Conservation (phyloP, 92 coral and sea anemone species). For the Porites evermanni region DNA sequence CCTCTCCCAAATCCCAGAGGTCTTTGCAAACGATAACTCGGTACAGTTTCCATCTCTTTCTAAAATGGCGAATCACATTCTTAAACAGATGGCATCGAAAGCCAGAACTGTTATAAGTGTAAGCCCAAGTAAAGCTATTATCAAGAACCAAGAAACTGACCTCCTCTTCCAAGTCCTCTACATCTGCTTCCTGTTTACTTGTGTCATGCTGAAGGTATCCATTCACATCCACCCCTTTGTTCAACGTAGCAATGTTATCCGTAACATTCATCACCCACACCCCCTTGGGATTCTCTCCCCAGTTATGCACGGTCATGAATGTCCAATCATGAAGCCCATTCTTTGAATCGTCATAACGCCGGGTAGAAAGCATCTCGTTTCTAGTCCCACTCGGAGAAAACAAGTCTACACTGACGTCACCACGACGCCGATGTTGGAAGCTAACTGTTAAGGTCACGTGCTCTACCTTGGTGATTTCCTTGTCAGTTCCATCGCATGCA, state of each 20-base stretch:
- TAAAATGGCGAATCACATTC: too few species aligned
- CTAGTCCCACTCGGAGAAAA: slow-evolving; percentile 99
- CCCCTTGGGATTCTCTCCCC: slow-evolving; percentile 99
- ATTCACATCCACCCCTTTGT: slow-evolving; percentile 90
- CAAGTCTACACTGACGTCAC: slow-evolving; percentile 96
- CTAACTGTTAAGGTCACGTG: slow-evolving; percentile 96
- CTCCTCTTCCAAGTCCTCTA: slow-evolving; percentile 97
- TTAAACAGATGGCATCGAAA: too few species aligned
- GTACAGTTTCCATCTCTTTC: too few species aligned
- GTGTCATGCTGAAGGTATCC: slow-evolving; percentile 97
- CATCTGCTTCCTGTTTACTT: slow-evolving; percentile 98
- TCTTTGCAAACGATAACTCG: too few species aligned
- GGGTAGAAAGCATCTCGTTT: slow-evolving; percentile 98
- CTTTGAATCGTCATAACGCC: slow-evolving; percentile 99
- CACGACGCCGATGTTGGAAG: slow-evolving; percentile 98
- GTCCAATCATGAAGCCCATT: slow-evolving; percentile 99
- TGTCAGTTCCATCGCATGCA: slow-evolving; percentile 93
- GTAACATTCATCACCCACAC: slow-evolving; percentile 99
- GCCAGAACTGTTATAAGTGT: too few species aligned
- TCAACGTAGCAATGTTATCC: slow-evolving; percentile 83
- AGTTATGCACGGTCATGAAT: slow-evolving; percentile 98
- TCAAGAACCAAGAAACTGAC: slow-evolving; percentile 29
- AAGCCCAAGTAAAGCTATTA: too few species aligned
- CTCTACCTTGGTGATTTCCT: slow-evolving; percentile 86
- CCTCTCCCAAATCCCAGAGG: too few species aligned